A percentile compares a stretch with the other conserved stretches of the same genome.
phyloP scores from a whole-genome alignment of 2,888 invertebrate species.

The Globia sparganii region DNA sequence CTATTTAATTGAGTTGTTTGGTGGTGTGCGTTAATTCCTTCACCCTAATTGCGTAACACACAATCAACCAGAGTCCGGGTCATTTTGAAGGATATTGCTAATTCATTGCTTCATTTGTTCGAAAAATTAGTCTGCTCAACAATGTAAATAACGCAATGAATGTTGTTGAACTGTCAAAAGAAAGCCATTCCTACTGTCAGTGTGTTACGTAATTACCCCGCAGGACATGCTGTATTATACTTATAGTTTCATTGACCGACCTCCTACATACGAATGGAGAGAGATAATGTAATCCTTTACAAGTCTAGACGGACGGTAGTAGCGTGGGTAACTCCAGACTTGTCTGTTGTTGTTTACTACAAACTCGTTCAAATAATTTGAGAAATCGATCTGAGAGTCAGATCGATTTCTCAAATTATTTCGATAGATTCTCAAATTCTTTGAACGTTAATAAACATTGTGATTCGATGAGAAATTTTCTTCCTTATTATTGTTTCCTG shows the following conservation, averaged over 20 bases:
- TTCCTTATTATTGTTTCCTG: constrained; percentile 1
- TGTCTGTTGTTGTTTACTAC: constrained; percentile 38
- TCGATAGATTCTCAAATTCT: constrained; percentile 4
- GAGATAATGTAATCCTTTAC: constrained; percentile 30
- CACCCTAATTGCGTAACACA: too few relatives aligned
- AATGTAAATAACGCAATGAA: not conserved
- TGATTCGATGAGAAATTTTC: not conserved
- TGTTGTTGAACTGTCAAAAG: not conserved
- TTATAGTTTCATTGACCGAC: constrained; percentile 1
- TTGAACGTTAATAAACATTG: not conserved
- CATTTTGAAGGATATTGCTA: not conserved
- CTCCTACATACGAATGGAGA: constrained; percentile 4
- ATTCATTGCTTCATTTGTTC: not conserved
- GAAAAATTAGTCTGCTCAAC: not conserved
- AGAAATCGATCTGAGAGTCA: too few relatives aligned
- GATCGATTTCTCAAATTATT: constrained; percentile 19
- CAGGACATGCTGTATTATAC: not conserved
- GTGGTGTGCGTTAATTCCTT: too few relatives aligned
- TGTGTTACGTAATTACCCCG: not conserved
- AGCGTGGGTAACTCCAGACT: constrained; percentile 19
- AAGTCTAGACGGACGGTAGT: constrained; percentile 43
- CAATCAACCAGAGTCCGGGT: too few relatives aligned
- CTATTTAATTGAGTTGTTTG: too few relatives aligned
- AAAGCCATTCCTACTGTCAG: not conserved
- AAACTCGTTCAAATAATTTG: too few relatives aligned